A percentile compares a stretch with the other conserved stretches of the same genome.
Evolutionary conservation across 2,797 vertebrate genomes (phyloP).

Genomic region (Neoniphon sammara): DNA sequence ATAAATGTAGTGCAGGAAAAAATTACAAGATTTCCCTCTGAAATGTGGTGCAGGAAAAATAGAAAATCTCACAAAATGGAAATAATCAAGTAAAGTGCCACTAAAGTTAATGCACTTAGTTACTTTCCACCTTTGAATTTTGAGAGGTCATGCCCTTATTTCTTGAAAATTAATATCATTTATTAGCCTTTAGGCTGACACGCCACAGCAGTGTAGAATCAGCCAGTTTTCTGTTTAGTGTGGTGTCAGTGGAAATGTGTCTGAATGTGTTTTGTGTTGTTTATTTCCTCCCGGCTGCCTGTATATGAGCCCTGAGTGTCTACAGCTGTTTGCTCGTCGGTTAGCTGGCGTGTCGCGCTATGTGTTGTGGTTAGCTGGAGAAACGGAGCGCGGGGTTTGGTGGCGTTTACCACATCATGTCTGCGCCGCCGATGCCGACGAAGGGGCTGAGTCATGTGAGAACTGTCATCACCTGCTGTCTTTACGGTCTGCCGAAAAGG

Average conservation of each 20-base stretch:
- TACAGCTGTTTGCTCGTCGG: slow-evolving; percentile 47
- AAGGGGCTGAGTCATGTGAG: slow-evolving; percentile 24
- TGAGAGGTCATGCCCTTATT: too few species aligned
- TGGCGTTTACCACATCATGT: slow-evolving; percentile 48
- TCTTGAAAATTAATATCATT: too few species aligned
- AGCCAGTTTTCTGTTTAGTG: slow-evolving; percentile 16
- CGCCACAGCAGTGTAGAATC: not conserved
- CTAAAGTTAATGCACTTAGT: too few species aligned
- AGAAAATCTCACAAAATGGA: too few species aligned
- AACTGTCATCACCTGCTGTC: slow-evolving; percentile 48
- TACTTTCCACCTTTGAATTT: too few species aligned
- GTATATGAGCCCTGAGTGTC: slow-evolving; percentile 36
- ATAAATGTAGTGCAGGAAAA: too few species aligned
- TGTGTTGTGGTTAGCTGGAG: slow-evolving; percentile 52
- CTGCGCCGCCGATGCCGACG: slow-evolving; percentile 30
- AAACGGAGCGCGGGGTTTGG: slow-evolving; percentile 29
- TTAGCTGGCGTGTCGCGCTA: slow-evolving; percentile 25
- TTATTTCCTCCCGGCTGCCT: slow-evolving; percentile 40
- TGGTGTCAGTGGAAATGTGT: slow-evolving; percentile 24
- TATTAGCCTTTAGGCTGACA: too few species aligned
- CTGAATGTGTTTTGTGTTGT: slow-evolving; percentile 50
- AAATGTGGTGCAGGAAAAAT: too few species aligned
- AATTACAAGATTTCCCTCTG: too few species aligned
- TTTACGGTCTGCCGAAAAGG: slow-evolving; percentile 36
- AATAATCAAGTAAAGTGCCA: too few species aligned